These are phyloP conservation scores for Merops nubicus DNA, from an alignment of 2,113 vertebrate genomes.

Conservation along the genomic window DNA sequence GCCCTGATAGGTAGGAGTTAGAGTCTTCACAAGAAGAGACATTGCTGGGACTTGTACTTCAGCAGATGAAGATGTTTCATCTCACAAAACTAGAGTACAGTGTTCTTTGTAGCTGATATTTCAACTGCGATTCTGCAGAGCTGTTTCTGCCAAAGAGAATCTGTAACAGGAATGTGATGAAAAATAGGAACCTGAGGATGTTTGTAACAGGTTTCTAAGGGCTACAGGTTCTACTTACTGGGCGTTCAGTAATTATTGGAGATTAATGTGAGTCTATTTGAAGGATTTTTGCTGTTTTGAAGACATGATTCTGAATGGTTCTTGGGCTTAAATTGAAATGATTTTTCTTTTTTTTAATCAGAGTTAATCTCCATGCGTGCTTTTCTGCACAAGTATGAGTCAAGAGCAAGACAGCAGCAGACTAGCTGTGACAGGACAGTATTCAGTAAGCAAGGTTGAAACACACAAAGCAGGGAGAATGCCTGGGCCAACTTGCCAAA, in stretches of 20 bases:
- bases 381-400: not conserved
- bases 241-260: not conserved
- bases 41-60: not conserved
- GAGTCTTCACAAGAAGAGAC: not conserved
- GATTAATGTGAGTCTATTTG: not conserved
- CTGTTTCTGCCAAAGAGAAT: not conserved
- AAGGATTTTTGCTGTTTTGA: not conserved
- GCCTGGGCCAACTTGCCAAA: not conserved
- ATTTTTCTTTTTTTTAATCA: not conserved
- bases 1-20: not conserved
- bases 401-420: not conserved
- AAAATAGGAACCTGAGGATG: not conserved
- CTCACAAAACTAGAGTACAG: not conserved
- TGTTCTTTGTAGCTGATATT: not conserved
- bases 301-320: not conserved
- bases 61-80: not conserved
- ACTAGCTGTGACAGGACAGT: not conserved
- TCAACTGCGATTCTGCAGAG: not conserved
- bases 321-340: not conserved
- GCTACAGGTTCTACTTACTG: not conserved
- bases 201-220: not conserved
- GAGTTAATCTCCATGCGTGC: not conserved
- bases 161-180: not conserved
- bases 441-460: not conserved
- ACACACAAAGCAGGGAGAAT: not conserved